Percentiles rank a stretch among this genome's conserved stretches.
These are phyloP conservation scores for Marasmarcha lunaedactyla DNA, from an alignment of 2,888 invertebrate species.

Conservation along the genomic window DNA sequence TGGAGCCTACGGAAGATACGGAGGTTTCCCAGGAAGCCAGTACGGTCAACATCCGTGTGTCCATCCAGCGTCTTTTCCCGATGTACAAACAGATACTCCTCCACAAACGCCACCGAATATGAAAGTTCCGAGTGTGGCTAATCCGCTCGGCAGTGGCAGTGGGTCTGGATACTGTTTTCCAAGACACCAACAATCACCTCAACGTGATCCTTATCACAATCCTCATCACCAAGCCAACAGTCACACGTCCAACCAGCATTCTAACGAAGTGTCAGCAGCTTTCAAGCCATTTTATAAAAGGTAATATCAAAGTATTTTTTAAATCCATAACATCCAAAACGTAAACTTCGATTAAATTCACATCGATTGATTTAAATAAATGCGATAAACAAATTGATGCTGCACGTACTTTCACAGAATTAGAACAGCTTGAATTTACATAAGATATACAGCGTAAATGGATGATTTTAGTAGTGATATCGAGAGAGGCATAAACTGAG, in stretches of 20 bases:
- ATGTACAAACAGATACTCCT: constrained; percentile 90
- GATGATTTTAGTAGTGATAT: constrained; percentile 52
- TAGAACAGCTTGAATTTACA: constrained; percentile 35
- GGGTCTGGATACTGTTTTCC: constrained; percentile 67
- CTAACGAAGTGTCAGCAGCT: constrained; percentile 74
- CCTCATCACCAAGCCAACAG: constrained; percentile 62
- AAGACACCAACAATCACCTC: constrained; percentile 63
- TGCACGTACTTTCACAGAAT: neutral
- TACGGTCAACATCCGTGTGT: constrained; percentile 72
- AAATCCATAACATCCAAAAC: too few relatives aligned
- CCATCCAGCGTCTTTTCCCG: constrained; percentile 81
- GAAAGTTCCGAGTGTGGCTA: constrained; percentile 86
- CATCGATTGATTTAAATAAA: constrained; percentile 44
- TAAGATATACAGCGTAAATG: constrained; percentile 43
- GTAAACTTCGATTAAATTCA: too few relatives aligned
- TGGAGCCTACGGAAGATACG: constrained; percentile 73
- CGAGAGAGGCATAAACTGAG: constrained; percentile 50
- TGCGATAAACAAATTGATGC: constrained; percentile 21
- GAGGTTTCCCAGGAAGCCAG: constrained; percentile 75
- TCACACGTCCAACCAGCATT: constrained; percentile 59
- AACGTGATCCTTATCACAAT: constrained; percentile 69
- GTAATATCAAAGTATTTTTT: constrained; percentile 50
- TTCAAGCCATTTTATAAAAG: constrained; percentile 94
- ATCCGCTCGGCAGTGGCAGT: constrained; percentile 76
- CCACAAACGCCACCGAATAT: constrained; percentile 95